phyloP scores from a whole-genome alignment of 2,113 vertebrate species.

The Vimba vimba region DNA sequence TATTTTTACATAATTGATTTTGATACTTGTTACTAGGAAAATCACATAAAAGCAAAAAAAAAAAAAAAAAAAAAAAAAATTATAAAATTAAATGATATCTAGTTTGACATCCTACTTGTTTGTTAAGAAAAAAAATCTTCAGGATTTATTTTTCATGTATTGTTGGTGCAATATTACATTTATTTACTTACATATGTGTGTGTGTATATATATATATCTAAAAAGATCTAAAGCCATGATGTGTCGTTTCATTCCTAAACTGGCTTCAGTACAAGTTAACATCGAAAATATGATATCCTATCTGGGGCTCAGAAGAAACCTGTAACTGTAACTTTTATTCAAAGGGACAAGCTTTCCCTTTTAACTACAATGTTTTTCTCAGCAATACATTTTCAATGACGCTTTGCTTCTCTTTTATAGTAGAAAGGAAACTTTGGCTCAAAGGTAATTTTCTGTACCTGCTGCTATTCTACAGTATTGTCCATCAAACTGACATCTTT shows the following conservation, averaged over 20 bases:
- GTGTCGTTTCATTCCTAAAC: neutral
- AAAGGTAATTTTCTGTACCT: neutral
- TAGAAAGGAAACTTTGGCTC: neutral
- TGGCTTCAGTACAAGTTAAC: neutral
- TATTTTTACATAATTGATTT: neutral
- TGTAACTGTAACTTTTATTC: neutral
- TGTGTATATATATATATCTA: no score
- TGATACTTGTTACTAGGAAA: neutral
- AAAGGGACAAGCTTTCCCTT: neutral
- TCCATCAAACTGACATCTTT: conserved; percentile 5
- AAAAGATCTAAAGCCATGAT: neutral
- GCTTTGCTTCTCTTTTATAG: neutral
- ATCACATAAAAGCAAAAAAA: neutral
- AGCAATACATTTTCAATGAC: neutral
- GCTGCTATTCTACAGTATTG: neutral
- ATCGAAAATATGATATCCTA: neutral
- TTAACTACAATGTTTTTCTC: neutral
- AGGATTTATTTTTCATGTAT: no score
- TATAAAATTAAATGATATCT: no score
- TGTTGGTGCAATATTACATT: no score
- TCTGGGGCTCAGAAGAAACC: neutral
- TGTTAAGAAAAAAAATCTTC: no score
- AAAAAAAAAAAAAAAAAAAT: no score
- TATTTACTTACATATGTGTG: no score
- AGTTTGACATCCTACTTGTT: no score